A percentile compares a stretch with the other conserved stretches of the same genome.
Evolutionary conservation across 2,113 vertebrate species (phyloP).

Genomic region (Ivindomyrus marchei): DNA sequence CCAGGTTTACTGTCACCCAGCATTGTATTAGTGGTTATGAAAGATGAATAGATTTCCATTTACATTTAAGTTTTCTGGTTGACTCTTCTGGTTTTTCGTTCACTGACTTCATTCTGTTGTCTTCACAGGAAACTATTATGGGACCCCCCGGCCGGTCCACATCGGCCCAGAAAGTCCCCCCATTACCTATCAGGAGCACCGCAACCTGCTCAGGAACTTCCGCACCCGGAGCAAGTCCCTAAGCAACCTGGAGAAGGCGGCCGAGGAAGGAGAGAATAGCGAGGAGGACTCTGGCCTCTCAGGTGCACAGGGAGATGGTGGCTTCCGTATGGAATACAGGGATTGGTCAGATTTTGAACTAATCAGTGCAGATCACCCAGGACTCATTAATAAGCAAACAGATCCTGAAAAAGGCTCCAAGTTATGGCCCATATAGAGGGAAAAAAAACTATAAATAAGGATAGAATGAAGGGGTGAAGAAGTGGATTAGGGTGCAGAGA

Average conservation of each 20-base stretch:
- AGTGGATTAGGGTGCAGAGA: background rate
- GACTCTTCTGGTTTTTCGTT: background rate
- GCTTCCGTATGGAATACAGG: background rate
- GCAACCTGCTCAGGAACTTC: conserved; percentile 67
- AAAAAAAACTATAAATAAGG: background rate
- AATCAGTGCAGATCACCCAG: background rate
- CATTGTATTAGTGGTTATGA: background rate
- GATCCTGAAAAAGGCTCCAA: background rate
- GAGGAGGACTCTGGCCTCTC: conserved; percentile 63
- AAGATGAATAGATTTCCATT: background rate
- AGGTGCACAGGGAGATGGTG: conserved; percentile 32
- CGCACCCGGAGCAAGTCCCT: conserved; percentile 70
- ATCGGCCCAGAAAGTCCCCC: conserved; percentile 63
- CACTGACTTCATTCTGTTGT: background rate
- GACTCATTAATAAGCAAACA: background rate
- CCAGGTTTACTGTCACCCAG: background rate
- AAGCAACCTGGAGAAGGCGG: conserved; percentile 68
- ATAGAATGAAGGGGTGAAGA: background rate
- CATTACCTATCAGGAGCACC: conserved; percentile 69
- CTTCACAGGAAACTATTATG: conserved; percentile 65
- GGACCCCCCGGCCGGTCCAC: conserved; percentile 68
- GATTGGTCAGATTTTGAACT: background rate
- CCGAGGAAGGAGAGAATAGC: conserved; percentile 55
- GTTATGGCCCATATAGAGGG: background rate
- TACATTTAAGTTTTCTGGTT: background rate